These are phyloP conservation scores for Pseudolycoriella hygida DNA, from an alignment of 2,888 invertebrate genomes.

Conservation along the genomic window DNA sequence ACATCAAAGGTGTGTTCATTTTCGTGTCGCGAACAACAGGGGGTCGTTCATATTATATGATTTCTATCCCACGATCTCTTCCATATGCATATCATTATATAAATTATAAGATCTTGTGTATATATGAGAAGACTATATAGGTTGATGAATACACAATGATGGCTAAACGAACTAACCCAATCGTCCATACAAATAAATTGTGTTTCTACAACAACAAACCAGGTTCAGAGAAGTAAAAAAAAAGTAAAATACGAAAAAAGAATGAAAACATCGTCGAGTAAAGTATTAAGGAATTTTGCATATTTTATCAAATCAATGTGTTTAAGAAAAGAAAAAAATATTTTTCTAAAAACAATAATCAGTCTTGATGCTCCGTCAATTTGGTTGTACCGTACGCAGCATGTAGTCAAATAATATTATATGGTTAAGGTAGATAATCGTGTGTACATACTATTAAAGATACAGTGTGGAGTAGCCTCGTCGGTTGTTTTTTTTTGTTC, in stretches of 20 bases:
- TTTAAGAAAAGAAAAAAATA: background rate
- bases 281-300: too few relatives aligned
- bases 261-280: background rate
- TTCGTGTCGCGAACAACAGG: conserved; percentile 5
- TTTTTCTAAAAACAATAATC: background rate
- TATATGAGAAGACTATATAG: background rate
- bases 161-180: background rate
- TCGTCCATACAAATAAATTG: too few relatives aligned
- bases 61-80: conserved; percentile 4
- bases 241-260: background rate
- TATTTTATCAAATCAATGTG: too few relatives aligned
- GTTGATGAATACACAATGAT: background rate
- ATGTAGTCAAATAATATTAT: too few relatives aligned
- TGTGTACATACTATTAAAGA: too few relatives aligned
- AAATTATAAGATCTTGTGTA: background rate
- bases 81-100: conserved; percentile 1
- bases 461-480: too few relatives aligned
- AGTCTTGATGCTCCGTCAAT: conserved; percentile 1
- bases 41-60: conserved; percentile 4
- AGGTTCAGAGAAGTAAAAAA: background rate
- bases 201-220: too few relatives aligned
- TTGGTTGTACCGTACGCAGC: background rate
- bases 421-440: too few relatives aligned
- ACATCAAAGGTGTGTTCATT: conserved; percentile 8
- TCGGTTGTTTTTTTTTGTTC: too few relatives aligned